Base-by-base conservation (phyloP, 30 jellyfish, hydroid and myxozoan genomes). In the Pseudorhiza aurosa region DNA sequence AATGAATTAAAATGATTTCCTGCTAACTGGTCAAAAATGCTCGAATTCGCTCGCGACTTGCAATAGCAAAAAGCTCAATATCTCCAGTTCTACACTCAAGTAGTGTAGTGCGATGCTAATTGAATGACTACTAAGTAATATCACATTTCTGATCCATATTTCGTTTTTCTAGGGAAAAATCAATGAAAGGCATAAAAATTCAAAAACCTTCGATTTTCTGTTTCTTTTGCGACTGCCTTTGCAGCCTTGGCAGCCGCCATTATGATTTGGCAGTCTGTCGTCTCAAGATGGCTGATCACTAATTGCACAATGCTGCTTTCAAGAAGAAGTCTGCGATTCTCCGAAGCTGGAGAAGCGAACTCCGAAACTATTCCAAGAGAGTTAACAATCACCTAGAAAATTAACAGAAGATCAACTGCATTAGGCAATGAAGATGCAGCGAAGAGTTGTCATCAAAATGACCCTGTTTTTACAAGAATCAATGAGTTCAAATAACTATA, bases 201-300 rank as follows among this genome's bases (percentile, higher is more conserved):
- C n/a, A n/a, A n/a, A 25, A 47, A 80, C 91, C 85, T 80, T 47
- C 91, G 82, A 47, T 69, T 80, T 53, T 65, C 91, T 7, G 74
- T 58, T 36, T 80, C 91, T 31, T 40, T 56, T 2, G 91, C 44
- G 33, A 70, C 84, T 7, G 91, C 80, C 40, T 80, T 80, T 1
- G 91, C 91, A 2, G 91, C 91, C 27, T 68, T 80, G 14, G 84
- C 39, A 19, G 91, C 91, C 3, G 91, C 91, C 83, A 80, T 80
- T 70, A 80, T 80, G 45, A 80, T 80, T 22, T 80, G 82, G 21
- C 81, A 46, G 32, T 80, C 91, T 10, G 91, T 80, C 17, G 91
- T 80, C 28, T 80, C 91, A 22, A 80, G 72, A 26, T 80, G 91
- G 72, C 81, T 36, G 59, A 80, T 80, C 82, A 80, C 74, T 33